Evolutionary conservation across 2,113 vertebrate genomes (phyloP).

Genomic region (Petrocephalus zakoni): DNA sequence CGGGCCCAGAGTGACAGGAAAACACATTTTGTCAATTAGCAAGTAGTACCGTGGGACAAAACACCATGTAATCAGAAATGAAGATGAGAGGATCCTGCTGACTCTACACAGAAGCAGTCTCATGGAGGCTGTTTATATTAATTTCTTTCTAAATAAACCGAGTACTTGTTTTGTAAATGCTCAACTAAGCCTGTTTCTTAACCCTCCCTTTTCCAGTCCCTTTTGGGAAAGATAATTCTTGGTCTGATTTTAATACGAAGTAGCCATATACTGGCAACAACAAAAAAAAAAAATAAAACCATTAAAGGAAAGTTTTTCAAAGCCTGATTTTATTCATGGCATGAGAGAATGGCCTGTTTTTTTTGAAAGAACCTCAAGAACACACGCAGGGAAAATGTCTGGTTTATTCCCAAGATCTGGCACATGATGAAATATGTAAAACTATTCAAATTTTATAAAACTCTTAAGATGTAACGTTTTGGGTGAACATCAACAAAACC

Average conservation of each 20-base stretch:
- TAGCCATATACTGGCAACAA: not conserved
- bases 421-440: not conserved
- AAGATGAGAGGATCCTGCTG: not conserved
- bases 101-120: not conserved
- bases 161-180: not conserved
- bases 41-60: not conserved
- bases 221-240: not conserved
- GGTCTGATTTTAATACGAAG: not conserved
- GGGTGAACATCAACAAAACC: not conserved
- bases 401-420: not conserved
- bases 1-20: not conserved
- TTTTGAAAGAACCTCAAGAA: not conserved
- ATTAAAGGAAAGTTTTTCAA: not conserved
- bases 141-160: not conserved
- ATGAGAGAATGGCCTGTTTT: not conserved
- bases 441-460: not conserved
- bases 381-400: not conserved
- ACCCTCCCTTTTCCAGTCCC: not conserved
- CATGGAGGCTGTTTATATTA: not conserved
- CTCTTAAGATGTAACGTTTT: not conserved
- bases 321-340: not conserved
- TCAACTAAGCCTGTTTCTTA: not conserved
- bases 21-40: constrained; percentile 1
- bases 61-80: not conserved
- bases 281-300: not conserved